Conservation (phyloP, 2,888 invertebrate species). For the Alsophila aescularia region DNA sequence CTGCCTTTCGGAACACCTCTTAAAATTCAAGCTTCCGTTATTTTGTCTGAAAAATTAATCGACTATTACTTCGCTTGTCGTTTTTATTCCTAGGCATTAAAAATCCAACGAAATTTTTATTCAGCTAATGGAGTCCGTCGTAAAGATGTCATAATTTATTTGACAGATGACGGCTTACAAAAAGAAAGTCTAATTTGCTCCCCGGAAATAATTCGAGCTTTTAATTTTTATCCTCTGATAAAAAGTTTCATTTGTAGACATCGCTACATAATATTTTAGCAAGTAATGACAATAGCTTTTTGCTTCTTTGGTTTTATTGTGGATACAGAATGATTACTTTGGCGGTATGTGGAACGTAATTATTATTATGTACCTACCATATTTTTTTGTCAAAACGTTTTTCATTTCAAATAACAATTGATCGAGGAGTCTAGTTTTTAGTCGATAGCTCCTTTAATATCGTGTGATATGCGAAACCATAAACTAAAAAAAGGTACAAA, state of each 20-base stretch:
- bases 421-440: too few species aligned
- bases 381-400: too few species aligned
- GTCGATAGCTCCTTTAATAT: too few species aligned
- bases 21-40: conserved; percentile 6
- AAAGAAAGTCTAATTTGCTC: conserved; percentile 58
- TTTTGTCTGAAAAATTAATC: conserved; percentile 25
- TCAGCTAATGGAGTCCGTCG: conserved; percentile 61
- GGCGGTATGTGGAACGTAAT: too few species aligned
- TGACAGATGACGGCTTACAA: conserved; percentile 63
- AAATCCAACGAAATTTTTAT: conserved; percentile 54
- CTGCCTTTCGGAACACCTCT: background rate
- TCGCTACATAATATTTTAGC: conserved; percentile 40
- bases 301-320: background rate
- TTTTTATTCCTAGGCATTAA: conserved; percentile 44
- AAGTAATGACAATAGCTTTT: conserved; percentile 30
- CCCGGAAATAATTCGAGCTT: conserved; percentile 54
- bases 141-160: conserved; percentile 66
- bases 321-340: background rate
- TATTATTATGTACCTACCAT: too few species aligned
- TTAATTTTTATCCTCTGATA: conserved; percentile 53
- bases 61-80: conserved; percentile 31
- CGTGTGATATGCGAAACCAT: too few species aligned
- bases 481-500: too few species aligned
- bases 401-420: too few species aligned
- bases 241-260: conserved; percentile 41